phyloP scores from a whole-genome alignment of 2,113 vertebrate species.

The Cinclus mexicanus region DNA sequence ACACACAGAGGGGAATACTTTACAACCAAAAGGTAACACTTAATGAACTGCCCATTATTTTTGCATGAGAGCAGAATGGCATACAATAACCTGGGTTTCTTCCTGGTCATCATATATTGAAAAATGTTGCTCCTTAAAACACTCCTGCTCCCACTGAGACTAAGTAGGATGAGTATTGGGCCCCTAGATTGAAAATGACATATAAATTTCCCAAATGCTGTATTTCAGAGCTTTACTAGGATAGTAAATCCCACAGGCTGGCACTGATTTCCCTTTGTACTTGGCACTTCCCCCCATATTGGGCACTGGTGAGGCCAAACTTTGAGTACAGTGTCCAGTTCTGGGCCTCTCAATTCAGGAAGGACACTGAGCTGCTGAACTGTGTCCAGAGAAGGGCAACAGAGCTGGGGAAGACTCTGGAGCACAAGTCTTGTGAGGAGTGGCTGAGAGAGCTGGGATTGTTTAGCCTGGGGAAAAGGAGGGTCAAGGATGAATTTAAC shows the following conservation, averaged over 20 bases:
- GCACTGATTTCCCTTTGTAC: neutral
- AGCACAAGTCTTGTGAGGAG: neutral
- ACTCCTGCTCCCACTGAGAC: neutral
- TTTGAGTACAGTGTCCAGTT: neutral
- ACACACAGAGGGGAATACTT: neutral
- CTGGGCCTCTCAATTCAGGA: neutral
- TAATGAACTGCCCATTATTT: neutral
- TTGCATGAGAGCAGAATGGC: neutral
- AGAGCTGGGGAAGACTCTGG: neutral
- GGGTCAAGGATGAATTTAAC: accelerated
- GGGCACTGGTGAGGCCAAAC: neutral
- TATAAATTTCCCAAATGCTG: neutral
- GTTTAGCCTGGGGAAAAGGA: neutral
- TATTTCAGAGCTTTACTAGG: neutral
- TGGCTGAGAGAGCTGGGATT: neutral
- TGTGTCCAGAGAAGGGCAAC: neutral
- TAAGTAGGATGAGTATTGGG: neutral
- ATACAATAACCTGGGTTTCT: accelerated
- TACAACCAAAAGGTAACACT: neutral
- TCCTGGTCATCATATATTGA: neutral
- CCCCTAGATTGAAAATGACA: neutral
- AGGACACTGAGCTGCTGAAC: neutral
- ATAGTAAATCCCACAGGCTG: neutral
- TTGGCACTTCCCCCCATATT: neutral
- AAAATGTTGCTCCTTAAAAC: neutral